Percentiles rank a stretch among this genome's conserved stretches.
phyloP scores from a whole-genome alignment of 2,113 vertebrate species.

The Anarhynchus alexandrinus region DNA sequence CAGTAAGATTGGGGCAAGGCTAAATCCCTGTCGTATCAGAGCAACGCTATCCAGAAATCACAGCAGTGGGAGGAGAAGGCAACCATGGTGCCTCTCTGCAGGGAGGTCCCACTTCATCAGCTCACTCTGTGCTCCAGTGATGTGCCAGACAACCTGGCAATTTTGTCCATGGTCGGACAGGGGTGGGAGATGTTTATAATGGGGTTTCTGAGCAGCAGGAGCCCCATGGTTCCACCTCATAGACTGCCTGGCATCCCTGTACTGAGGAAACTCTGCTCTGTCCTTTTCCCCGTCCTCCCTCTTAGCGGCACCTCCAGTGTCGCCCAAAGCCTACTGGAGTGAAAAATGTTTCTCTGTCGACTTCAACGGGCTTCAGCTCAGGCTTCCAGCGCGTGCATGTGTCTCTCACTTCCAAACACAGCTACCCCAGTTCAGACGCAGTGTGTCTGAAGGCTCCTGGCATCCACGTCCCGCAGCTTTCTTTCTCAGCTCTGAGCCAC shows the following conservation, averaged over 20 bases:
- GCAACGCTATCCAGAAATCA: not conserved
- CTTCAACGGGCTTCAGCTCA: not conserved
- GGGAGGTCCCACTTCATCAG: not conserved
- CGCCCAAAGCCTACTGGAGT: not conserved
- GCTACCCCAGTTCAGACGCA: not conserved
- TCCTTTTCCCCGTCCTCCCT: not conserved
- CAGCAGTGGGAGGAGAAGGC: not conserved
- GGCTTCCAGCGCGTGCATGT: not conserved
- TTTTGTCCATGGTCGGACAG: not conserved
- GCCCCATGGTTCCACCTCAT: not conserved
- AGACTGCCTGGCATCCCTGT: not conserved
- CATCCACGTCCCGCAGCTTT: not conserved
- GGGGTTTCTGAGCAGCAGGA: not conserved
- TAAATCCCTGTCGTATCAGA: not conserved
- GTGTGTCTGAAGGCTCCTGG: not conserved
- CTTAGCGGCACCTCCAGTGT: not conserved
- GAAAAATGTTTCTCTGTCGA: not conserved
- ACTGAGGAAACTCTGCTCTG: not conserved
- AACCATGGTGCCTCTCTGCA: not conserved
- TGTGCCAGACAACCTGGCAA: not conserved
- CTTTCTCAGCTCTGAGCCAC: not conserved
- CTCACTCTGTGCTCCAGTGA: not conserved
- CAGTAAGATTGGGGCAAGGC: not conserved
- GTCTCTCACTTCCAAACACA: not conserved
- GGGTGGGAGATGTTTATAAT: not conserved